These are phyloP conservation scores for Alauda arvensis DNA, from an alignment of 2,797 vertebrate genomes.

Conservation along the genomic window DNA sequence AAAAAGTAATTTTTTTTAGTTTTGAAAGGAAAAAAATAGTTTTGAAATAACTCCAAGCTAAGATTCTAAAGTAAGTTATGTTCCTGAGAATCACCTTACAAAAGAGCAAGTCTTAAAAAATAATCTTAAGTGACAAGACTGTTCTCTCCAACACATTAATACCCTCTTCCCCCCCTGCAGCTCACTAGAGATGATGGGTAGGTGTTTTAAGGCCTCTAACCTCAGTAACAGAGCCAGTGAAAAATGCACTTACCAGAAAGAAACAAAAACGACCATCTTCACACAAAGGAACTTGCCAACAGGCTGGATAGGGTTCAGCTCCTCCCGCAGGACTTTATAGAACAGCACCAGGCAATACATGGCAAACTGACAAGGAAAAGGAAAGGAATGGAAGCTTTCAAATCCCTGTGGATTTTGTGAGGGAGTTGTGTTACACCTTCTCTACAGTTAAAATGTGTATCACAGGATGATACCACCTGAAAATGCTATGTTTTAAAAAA, in stretches of 20 bases:
- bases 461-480: not conserved
- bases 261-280: slow-evolving; percentile 97
- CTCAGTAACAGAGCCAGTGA: not conserved
- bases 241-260: slow-evolving; percentile 87
- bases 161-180: not conserved
- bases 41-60: not conserved
- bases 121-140: not conserved
- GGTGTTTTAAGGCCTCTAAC: not conserved
- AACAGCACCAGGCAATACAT: slow-evolving; percentile 98
- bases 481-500: not conserved
- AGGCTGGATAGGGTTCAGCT: slow-evolving; percentile 90
- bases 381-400: not conserved
- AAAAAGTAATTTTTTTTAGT: not conserved
- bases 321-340: slow-evolving; percentile 91
- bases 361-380: slow-evolving; percentile 83
- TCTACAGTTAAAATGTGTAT: not conserved
- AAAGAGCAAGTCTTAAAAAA: not conserved
- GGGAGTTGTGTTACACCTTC: not conserved
- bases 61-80: not conserved
- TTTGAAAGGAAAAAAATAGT: not conserved
- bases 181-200: not conserved
- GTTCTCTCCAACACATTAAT: not conserved
- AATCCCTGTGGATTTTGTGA: not conserved
- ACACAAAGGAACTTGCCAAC: slow-evolving; percentile 97
- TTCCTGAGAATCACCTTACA: not conserved